Base-by-base conservation (phyloP, 2,888 invertebrate species). In the Epinotia ramella region DNA sequence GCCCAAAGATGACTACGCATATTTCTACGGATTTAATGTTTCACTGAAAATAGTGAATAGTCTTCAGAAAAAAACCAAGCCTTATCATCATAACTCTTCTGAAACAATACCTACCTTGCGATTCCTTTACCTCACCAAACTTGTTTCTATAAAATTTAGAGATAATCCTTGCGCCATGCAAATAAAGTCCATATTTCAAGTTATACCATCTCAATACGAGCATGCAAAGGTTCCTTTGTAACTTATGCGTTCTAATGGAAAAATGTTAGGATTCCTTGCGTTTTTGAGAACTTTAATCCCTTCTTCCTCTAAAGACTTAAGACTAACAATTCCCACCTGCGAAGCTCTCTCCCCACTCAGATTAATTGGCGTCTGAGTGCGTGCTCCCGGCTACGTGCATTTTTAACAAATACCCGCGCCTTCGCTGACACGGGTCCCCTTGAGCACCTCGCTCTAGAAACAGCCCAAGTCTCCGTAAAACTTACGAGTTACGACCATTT, bases 291-390 rank as follows among this genome's bases (percentile, higher is more conserved):
- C 9, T 33, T 33, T 33, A n/a, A 16, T n/a, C 33, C 62, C 16
- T 33, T 62, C 28, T 28, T 57, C 57, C 24, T n/a, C 62, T 16
- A n/a, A 24, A 28, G n/a, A n/a, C 28, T 62, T 62, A 33, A 62
- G 16, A 62, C n/a, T 62, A 53, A 49, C 53, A 69, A 46, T 62
- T 70, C 65, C 73, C 74, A 77, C 77, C 70, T 71, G 66, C 71
- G 16, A 49, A 59, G 69, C 16, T 20, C n/a, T 28, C 64, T 80
- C 81, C 77, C 75, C 81, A 79, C 82, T 80, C 80, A 80, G 81
- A 84, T 83, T 84, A 84, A 84, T 84, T 84, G 84, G 81, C 80
- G 81, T 81, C 83, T 80, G 81, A 81, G 81, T 80, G 77, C 79
- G 75, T 74, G 60, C 66, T 28, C 57, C 56, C 64, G 70, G 68